Base-by-base conservation (phyloP, 2,797 vertebrate genomes). In the Bryconaethiops microstoma region DNA sequence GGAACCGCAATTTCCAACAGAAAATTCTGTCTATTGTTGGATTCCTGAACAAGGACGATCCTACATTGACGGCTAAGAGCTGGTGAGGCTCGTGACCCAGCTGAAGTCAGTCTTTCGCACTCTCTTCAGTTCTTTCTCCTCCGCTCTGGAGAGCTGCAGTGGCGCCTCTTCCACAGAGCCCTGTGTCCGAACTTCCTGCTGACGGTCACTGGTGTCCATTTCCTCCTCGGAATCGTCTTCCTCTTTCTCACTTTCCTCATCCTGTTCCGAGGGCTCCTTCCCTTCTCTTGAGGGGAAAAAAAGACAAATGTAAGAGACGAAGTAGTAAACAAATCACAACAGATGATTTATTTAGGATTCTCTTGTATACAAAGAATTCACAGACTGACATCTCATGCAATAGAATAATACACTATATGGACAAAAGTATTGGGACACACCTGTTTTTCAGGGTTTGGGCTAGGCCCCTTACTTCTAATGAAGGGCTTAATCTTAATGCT, bases 41-140 rank as follows among this genome's bases (percentile, higher is more conserved):
- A n/a, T 8, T 5, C 55, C n/a, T n/a, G 6, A 57, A 1, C n/a
- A 57, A n/a, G 55, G 17, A 21, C 0, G 19, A 1, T 50, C 48
- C 12, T 13, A 50, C 9, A 50, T 3, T 50, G 9, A 68, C 21
- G 75, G 42, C 88, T 84, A 92, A 8, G 85, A 85, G 82, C 90
- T 82, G 78, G 89, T 69, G 5, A 91, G 76, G n/a, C 75, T n/a
- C 76, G 25, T 76, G 14, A 96, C 59, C 97, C 98, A 99, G 88
- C 95, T 95, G 78, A 94, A 96, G 92, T 98, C 96, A 0, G 89
- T 87, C 89, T 94, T 97, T 84, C 92, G 93, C 83, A 98, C 84
- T 84, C 90, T 94, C 75, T 91, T 93, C 86, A 98, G 92, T 83
- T 97, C 95, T 81, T 88, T 95, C 64, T 91, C 88, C 85, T 97